phyloP scores from a whole-genome alignment of 1,140 invertebrate species.

The Drosophila takahashii region DNA sequence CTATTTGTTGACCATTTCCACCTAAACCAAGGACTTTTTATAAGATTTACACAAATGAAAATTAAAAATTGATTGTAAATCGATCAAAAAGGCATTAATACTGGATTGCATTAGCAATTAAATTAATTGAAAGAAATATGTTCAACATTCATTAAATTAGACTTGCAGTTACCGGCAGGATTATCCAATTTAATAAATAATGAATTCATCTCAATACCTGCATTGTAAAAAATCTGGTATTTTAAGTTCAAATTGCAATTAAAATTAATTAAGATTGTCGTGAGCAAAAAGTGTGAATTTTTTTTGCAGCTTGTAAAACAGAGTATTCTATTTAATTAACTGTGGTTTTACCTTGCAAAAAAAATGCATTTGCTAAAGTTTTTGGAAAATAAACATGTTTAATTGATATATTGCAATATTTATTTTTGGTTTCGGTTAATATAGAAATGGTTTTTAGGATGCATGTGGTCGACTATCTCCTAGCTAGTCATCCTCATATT shows the following conservation, averaged over 20 bases:
- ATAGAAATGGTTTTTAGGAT: conserved; percentile 19
- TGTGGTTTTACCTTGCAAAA: conserved; percentile 14
- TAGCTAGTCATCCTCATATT: conserved; percentile 15
- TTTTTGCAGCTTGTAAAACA: neutral
- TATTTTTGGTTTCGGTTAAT: conserved; percentile 38
- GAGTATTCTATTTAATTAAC: conserved; percentile 21
- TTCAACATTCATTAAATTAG: neutral
- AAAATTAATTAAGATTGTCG: conserved; percentile 17
- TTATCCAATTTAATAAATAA: conserved; percentile 2
- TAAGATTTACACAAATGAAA: neutral
- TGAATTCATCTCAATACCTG: conserved; percentile 2
- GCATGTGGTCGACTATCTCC: conserved; percentile 16
- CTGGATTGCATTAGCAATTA: neutral
- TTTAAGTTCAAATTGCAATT: conserved; percentile 2
- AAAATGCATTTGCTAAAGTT: too few species aligned
- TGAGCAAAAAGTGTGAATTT: neutral
- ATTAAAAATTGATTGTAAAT: neutral
- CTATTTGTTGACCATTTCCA: conserved; percentile 18
- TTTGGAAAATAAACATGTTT: conserved; percentile 15
- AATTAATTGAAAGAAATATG: neutral
- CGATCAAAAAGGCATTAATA: neutral
- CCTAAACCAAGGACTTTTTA: too few species aligned
- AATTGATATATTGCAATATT: conserved; percentile 15
- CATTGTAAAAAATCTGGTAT: neutral
- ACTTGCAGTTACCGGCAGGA: neutral